These are phyloP conservation scores for Andrena dorsata DNA, from an alignment of 2,888 invertebrate species.

Conservation along the genomic window DNA sequence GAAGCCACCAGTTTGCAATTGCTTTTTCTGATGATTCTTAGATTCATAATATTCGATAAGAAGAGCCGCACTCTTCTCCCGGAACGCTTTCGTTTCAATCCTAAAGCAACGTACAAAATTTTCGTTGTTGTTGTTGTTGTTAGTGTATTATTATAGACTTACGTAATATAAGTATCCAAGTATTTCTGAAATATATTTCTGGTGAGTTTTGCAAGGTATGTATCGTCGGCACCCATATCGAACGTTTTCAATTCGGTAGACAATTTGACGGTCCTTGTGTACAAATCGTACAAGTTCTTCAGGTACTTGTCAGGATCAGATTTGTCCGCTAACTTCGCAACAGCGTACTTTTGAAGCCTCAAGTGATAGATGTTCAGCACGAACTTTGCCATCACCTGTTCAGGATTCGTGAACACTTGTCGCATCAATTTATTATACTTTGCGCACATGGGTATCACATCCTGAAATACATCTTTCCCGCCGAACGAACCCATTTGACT, in stretches of 20 bases:
- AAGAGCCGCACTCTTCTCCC: slow-evolving; percentile 91
- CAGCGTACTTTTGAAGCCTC: slow-evolving; percentile 94
- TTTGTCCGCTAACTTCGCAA: slow-evolving; percentile 92
- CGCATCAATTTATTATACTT: slow-evolving; percentile 93
- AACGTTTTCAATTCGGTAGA: slow-evolving; percentile 90
- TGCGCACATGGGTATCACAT: slow-evolving; percentile 95
- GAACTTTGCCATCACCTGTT: slow-evolving; percentile 99
- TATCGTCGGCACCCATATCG: slow-evolving; percentile 92
- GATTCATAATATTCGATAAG: slow-evolving; percentile 95
- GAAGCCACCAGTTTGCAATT: slow-evolving; percentile 95
- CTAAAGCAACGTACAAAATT: slow-evolving; percentile 77
- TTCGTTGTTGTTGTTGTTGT: background rate
- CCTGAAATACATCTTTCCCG: slow-evolving; percentile 95
- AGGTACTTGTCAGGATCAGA: slow-evolving; percentile 95
- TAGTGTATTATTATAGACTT: slow-evolving; percentile 69
- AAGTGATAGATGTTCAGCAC: slow-evolving; percentile 97
- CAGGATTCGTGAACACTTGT: slow-evolving; percentile 97
- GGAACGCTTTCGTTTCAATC: slow-evolving; percentile 91
- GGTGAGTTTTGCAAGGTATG: slow-evolving; percentile 91
- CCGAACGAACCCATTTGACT: slow-evolving; percentile 96
- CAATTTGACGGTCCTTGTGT: slow-evolving; percentile 93
- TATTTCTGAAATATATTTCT: slow-evolving; percentile 93
- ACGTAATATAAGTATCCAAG: slow-evolving; percentile 91
- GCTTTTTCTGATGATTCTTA: slow-evolving; percentile 97
- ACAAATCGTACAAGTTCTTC: slow-evolving; percentile 94